phyloP scores from a whole-genome alignment of 53 echinoderm and acorn worm species.

The Antedon mediterranea region DNA sequence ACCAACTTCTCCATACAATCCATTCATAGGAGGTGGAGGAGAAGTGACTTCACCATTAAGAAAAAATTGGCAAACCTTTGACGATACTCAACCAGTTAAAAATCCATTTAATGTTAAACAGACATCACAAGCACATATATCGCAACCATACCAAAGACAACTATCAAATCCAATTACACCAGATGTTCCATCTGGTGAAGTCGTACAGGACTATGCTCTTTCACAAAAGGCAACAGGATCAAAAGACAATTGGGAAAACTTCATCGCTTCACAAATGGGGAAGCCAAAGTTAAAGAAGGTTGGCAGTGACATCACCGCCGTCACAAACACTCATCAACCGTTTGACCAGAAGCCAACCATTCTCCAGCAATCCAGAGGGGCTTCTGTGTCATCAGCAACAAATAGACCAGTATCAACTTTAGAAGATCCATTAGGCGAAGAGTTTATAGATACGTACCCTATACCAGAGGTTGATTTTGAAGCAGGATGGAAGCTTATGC shows the following conservation, averaged over 20 bases:
- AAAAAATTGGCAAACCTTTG: constrained; percentile 51
- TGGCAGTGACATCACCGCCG: neutral
- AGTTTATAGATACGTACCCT: constrained; percentile 63
- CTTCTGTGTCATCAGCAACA: constrained; percentile 12
- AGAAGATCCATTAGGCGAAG: neutral
- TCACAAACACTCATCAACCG: constrained; percentile 4
- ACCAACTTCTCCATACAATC: neutral
- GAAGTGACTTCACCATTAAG: constrained; percentile 8
- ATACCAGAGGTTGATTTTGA: constrained; percentile 28
- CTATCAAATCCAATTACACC: neutral
- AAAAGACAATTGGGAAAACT: neutral
- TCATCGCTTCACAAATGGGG: neutral
- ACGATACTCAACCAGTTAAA: neutral
- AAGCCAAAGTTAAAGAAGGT: neutral
- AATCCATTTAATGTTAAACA: neutral
- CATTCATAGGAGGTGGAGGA: constrained; percentile 5
- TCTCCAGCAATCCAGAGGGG: neutral
- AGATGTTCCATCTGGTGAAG: neutral
- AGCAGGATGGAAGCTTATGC: constrained; percentile 70
- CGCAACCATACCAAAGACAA: neutral
- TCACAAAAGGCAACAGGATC: neutral
- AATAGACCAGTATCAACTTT: neutral
- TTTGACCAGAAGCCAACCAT: neutral
- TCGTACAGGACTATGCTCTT: neutral
- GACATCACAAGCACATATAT: neutral